Evolutionary conservation across 2,113 vertebrate species (phyloP), one percentile per base, ranked within the genome.

Genomic region (Nesoenas mayeri): DNA sequence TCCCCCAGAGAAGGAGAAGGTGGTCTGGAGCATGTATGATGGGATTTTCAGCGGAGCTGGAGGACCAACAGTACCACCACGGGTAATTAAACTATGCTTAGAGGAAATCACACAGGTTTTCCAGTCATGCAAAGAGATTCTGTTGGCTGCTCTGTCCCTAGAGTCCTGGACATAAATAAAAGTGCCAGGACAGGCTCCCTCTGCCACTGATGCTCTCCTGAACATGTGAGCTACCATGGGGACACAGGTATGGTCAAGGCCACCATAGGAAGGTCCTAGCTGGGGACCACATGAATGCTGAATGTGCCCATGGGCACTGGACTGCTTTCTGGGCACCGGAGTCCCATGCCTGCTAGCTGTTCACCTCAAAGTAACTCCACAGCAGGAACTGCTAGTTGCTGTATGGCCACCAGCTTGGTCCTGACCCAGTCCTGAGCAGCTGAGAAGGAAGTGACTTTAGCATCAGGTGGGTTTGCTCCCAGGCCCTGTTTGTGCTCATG

Each of bases 341-440:
- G 34, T 70, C 20, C n/a, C 31, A 32, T 32, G 29, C 10, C 40
- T 70, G 51, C 26, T 53, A 20, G 51, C 22, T 31, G 92, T 34
- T 48, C 14, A 28, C 53, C 62, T 64, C 15, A 18, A 24, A 79
- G 31, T 4, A 2, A 62, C 62, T 44, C 54, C 61, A 6, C 29
- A 38, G 36, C 10, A 40, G 74, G 75, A 47, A 36, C 57, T 53
- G 8, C 73, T 60, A 36, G 6, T 4, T 34, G 77, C 38, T 72
- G 10, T 19, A 3, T 25, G 42, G 51, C 61, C 80, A 20, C 57
- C 72, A 75, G 67, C 40, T 38, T 13, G 14, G n/a, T 24, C 32
- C 42, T 1, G 1, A 10, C 11, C n/a, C 61, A 69, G 60, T 29
- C 50, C 34, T 0, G 1, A 34, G n/a, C 56, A 58, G 62, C 5